These are phyloP conservation scores for Eilema caniola DNA, from an alignment of 2,888 invertebrate genomes.

Conservation along the genomic window DNA sequence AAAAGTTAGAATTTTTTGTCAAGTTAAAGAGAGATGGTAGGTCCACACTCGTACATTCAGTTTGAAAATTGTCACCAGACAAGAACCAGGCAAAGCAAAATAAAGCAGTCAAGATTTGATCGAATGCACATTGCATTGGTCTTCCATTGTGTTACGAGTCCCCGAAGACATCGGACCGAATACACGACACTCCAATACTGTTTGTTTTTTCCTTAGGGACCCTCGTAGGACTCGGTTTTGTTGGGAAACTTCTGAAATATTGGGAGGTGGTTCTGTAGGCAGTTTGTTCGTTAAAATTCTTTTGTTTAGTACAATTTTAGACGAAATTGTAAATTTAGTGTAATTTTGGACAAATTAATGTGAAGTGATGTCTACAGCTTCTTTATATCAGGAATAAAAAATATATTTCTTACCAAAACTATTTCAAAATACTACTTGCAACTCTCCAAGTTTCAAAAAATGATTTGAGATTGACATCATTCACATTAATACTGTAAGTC, in stretches of 20 bases:
- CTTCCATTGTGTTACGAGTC: conserved; percentile 19
- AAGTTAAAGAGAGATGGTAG: no score
- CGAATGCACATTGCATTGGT: conserved; percentile 19
- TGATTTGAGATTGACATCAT: no score
- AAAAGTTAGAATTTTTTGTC: no score
- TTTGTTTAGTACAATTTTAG: neutral
- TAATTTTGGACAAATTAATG: no score
- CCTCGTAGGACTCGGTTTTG: conserved; percentile 16
- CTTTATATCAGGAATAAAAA: no score
- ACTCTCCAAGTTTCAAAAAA: no score
- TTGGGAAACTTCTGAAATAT: conserved; percentile 10
- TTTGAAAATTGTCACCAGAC: neutral
- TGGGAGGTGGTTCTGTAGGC: neutral
- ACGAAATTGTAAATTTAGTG: no score
- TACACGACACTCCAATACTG: conserved; percentile 15
- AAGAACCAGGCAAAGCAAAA: neutral
- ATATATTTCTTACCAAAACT: no score
- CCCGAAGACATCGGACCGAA: conserved; percentile 6
- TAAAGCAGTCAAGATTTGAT: conserved; percentile 7
- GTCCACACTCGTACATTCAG: neutral
- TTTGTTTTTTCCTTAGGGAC: conserved; percentile 19
- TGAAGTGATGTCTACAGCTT: no score
- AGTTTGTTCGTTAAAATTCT: neutral
- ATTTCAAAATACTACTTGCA: no score
- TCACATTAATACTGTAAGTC: no score